Evolutionary conservation across 2,113 vertebrate species (phyloP), one percentile per base, ranked within the genome.

Genomic region (Entomyzon cyanotis): DNA sequence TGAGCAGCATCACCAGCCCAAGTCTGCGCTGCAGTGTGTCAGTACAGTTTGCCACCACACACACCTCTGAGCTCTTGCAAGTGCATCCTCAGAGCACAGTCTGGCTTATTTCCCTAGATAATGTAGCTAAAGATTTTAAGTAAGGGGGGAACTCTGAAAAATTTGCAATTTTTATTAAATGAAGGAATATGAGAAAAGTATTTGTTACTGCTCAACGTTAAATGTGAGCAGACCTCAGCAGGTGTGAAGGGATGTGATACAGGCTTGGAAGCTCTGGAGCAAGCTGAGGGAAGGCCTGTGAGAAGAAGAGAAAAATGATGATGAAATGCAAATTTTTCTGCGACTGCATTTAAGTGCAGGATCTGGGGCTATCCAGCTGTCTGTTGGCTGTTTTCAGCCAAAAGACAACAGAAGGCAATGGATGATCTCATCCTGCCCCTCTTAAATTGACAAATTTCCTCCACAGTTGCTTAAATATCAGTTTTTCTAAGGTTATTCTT

Each of bases 401-500:
- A 75, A 94, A 88, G 76, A 64, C n/a, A 71, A 18, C 90, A 94
- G 76, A 86, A 89, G 30, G 69, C 71, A 93, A 33, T 33, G 50
- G 56, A 62, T 94, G 92, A 96, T 90, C 79, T 95, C 94, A 96
- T 44, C n/a, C 82, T 44, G 15, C 58, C 59, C 52, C 60, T 93
- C 86, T 90, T 87, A 92, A 96, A 92, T n/a, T 1, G n/a, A 75
- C n/a, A 49, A 15, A 75, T 88, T 44, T 93, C 71, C 70, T 56
- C 68, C 62, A 50, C 60, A 37, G 76, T 94, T 95, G 73, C 60
- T 90, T 81, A 78, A 92, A 50, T 64, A 60, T 71, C 64, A 52
- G 12, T 78, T 96, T 95, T 90, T 83, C 52, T 75, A 24, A 87
- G 56, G 55, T 83, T 74, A 11, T 67, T 89, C 73, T 81, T 75